phyloP scores from a whole-genome alignment of 2,888 invertebrate genomes.

The Macrosiphum euphorbiae region DNA sequence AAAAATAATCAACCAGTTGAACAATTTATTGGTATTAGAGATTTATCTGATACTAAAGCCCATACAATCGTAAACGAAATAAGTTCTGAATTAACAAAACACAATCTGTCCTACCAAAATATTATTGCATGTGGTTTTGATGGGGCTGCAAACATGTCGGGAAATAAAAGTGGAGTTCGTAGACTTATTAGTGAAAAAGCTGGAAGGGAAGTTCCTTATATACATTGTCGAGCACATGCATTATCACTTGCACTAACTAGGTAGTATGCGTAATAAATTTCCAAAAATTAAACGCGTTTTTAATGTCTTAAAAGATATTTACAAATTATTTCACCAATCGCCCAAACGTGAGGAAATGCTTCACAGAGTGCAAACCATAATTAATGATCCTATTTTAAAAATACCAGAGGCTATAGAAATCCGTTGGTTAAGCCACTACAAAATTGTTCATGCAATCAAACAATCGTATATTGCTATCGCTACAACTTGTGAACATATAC shows the following conservation, averaged over 20 bases:
- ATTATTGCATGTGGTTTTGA: slow-evolving; percentile 25
- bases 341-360: slow-evolving; percentile 8
- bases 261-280: not conserved
- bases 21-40: not conserved
- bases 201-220: slow-evolving; percentile 1
- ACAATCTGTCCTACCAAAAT: not conserved
- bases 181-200: not conserved
- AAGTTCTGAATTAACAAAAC: not conserved
- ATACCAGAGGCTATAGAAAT: no score
- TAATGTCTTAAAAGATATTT: slow-evolving; percentile 17
- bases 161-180: slow-evolving; percentile 30
- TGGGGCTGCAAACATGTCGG: slow-evolving; percentile 25
- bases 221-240: no score
- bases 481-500: slow-evolving; percentile 39
- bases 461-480: slow-evolving; percentile 9
- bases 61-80: slow-evolving; percentile 7
- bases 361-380: not conserved
- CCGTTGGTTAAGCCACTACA: slow-evolving; percentile 20
- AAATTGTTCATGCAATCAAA: slow-evolving; percentile 38
- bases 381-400: not conserved
- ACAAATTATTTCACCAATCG: slow-evolving; percentile 22
- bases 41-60: slow-evolving; percentile 17
- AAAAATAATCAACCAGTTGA: slow-evolving; percentile 36
- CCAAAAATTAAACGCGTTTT: slow-evolving; percentile 15
- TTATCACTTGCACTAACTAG: no score